Conservation (phyloP, 2,888 invertebrate species). For the Callimorpha dominula region DNA sequence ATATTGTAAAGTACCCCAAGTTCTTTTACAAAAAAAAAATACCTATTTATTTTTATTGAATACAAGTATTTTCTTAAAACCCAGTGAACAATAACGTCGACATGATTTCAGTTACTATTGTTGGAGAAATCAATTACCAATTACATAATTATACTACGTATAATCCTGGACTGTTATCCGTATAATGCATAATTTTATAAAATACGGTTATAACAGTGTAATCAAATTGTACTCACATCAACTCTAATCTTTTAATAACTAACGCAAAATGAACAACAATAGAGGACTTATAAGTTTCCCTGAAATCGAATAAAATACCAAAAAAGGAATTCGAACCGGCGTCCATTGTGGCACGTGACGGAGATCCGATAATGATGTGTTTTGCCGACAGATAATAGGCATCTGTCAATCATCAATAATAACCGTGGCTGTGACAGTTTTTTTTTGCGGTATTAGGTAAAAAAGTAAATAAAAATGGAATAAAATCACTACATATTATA, state of each 20-base stretch:
- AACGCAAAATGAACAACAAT: slow-evolving; percentile 53
- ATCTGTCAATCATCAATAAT: slow-evolving; percentile 61
- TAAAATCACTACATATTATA: no score
- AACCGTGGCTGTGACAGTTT: slow-evolving; percentile 10
- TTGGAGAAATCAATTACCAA: not conserved
- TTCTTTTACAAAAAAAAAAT: no score
- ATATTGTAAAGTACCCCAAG: no score
- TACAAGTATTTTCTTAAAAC: not conserved
- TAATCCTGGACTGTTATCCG: not conserved
- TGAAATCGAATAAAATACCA: slow-evolving; percentile 61
- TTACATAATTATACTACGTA: not conserved
- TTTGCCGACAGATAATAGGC: slow-evolving; percentile 54
- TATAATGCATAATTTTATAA: not conserved
- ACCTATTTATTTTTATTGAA: not conserved
- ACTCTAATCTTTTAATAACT: slow-evolving; percentile 46
- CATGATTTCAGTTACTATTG: not conserved
- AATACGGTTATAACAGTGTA: slow-evolving; percentile 20
- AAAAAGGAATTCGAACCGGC: slow-evolving; percentile 49
- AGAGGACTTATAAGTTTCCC: slow-evolving; percentile 58
- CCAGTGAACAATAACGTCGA: not conserved
- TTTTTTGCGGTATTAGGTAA: not conserved
- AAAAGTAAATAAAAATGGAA: not conserved
- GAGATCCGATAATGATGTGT: slow-evolving; percentile 66
- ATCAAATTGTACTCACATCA: slow-evolving; percentile 22
- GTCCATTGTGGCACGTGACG: slow-evolving; percentile 56